Conservation (phyloP, 1,140 invertebrate species). For the Eubasilissa regina region DNA sequence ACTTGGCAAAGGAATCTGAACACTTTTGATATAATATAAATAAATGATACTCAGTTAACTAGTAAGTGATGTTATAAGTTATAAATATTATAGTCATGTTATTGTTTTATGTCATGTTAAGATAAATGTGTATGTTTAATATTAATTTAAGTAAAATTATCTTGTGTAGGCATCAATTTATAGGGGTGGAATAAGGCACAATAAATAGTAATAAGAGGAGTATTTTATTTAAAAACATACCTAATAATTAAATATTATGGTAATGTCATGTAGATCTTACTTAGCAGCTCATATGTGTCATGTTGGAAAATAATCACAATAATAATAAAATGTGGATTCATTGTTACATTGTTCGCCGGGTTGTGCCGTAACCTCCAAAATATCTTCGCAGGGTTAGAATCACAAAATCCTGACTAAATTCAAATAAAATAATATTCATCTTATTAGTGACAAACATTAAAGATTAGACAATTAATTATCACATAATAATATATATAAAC, state of each 20-base stretch:
- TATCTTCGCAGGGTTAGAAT: not conserved
- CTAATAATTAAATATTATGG: not conserved
- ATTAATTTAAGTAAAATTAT: slow-evolving; percentile 24
- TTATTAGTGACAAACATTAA: no score
- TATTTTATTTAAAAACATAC: slow-evolving; percentile 57
- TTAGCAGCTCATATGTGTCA: not conserved
- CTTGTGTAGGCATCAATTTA: slow-evolving; percentile 41
- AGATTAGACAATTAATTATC: no score
- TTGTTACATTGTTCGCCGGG: not conserved
- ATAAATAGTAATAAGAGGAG: slow-evolving; percentile 59
- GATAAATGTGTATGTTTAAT: slow-evolving; percentile 42
- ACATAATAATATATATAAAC: no score
- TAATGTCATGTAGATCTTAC: slow-evolving; percentile 41
- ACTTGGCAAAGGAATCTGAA: slow-evolving; percentile 17
- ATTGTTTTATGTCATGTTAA: slow-evolving; percentile 34
- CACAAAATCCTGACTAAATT: not conserved
- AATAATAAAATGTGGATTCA: not conserved
- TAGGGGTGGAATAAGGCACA: slow-evolving; percentile 55
- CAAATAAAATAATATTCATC: no score
- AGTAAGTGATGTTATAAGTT: slow-evolving; percentile 35
- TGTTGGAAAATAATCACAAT: not conserved
- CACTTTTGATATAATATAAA: slow-evolving; percentile 6
- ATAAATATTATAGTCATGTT: slow-evolving; percentile 42
- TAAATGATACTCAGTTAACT: slow-evolving; percentile 28
- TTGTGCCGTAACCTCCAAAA: no score